A percentile compares a stretch with the other conserved stretches of the same genome.
These are phyloP conservation scores for Seriola rivoliana DNA, from an alignment of 2,113 vertebrate genomes.

Conservation along the genomic window DNA sequence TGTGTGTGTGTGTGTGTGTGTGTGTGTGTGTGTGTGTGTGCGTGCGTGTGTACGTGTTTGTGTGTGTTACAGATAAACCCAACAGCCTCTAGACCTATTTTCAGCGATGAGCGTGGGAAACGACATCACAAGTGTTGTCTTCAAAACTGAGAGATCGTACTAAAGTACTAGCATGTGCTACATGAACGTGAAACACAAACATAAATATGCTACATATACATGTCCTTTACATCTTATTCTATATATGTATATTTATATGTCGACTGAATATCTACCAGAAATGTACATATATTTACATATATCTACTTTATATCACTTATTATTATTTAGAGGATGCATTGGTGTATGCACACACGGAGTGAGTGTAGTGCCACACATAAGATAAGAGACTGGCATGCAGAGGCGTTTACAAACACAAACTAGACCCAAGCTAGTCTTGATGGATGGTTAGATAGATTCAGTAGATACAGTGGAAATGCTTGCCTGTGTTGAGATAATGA, in stretches of 20 bases:
- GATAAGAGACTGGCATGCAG: not conserved
- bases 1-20: not conserved
- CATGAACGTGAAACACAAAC: conserved; percentile 14
- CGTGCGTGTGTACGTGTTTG: conserved; percentile 11
- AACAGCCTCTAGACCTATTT: conserved; percentile 72
- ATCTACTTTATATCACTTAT: not conserved
- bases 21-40: conserved; percentile 20
- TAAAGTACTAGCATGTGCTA: conserved; percentile 22
- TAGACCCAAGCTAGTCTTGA: not conserved
- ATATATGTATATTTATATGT: not conserved
- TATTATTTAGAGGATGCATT: not conserved
- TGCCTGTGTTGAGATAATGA: conserved; percentile 2
- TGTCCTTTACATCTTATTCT: not conserved
- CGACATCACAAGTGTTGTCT: conserved; percentile 57
- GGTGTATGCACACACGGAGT: not conserved
- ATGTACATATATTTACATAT: not conserved
- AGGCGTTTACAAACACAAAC: not conserved
- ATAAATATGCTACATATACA: conserved; percentile 8
- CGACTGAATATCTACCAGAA: not conserved
- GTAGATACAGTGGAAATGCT: conserved; percentile 30
- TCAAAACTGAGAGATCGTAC: conserved; percentile 52
- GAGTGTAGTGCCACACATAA: not conserved
- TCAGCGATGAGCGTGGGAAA: conserved; percentile 82
- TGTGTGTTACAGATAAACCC: conserved; percentile 38
- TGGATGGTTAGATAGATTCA: conserved; percentile 14